phyloP scores from a whole-genome alignment of 2,888 invertebrate genomes.

The Dolomedes plantarius region DNA sequence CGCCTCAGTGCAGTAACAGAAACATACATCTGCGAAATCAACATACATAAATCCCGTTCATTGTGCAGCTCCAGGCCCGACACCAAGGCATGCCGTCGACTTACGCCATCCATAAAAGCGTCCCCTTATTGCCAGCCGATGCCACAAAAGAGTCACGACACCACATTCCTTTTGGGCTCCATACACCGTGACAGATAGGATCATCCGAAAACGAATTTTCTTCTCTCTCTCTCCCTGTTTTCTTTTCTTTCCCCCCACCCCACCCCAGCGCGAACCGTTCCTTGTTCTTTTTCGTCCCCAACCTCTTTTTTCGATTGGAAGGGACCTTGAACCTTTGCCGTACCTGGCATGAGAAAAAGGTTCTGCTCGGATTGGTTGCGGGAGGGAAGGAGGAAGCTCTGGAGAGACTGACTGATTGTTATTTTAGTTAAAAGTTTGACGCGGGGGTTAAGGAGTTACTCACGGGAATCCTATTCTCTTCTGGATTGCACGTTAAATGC shows the following conservation, averaged over 20 bases:
- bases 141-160: slow-evolving; percentile 10
- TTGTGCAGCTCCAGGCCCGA: neutral
- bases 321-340: neutral
- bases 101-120: neutral
- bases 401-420: too few relatives aligned
- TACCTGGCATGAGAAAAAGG: neutral
- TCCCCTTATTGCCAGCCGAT: slow-evolving; percentile 1
- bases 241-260: neutral
- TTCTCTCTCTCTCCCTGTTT: neutral
- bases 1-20: too few relatives aligned
- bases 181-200: slow-evolving; percentile 57
- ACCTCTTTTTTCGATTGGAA: neutral
- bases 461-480: too few relatives aligned
- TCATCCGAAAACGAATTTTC: slow-evolving; percentile 6
- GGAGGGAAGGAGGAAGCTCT: too few relatives aligned
- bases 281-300: neutral
- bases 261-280: neutral
- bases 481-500: too few relatives aligned
- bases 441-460: too few relatives aligned
- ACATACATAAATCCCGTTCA: too few relatives aligned
- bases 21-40: too few relatives aligned
- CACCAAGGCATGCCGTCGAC: neutral
- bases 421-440: too few relatives aligned
- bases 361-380: too few relatives aligned
- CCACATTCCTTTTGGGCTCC: neutral